A percentile compares a stretch with the other conserved stretches of the same genome.
phyloP scores from a whole-genome alignment of 2,113 vertebrate genomes.

The Pteruthius melanotis region DNA sequence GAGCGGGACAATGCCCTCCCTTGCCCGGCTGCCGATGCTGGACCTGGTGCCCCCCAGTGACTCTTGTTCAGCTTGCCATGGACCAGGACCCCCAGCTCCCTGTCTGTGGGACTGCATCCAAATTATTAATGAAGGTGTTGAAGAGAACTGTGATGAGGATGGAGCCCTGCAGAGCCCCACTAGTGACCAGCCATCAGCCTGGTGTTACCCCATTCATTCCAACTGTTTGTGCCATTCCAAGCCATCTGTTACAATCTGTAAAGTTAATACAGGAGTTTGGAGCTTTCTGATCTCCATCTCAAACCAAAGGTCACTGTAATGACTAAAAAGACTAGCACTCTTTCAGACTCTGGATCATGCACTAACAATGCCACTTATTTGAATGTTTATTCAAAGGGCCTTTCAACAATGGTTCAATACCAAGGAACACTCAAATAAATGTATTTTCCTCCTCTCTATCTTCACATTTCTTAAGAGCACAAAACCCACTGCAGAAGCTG shows the following conservation, averaged over 20 bases:
- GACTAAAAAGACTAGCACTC: neutral
- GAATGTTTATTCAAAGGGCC: neutral
- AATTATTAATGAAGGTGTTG: neutral
- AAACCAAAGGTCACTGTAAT: neutral
- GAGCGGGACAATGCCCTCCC: neutral
- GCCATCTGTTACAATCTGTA: neutral
- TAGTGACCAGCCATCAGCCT: rapidly evolving
- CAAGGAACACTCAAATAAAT: neutral
- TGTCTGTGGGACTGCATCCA: neutral
- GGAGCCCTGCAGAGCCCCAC: neutral
- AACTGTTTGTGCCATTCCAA: neutral
- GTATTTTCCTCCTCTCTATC: neutral
- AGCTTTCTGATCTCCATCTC: neutral
- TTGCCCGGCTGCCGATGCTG: neutral
- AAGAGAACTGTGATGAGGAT: neutral
- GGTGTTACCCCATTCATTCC: neutral
- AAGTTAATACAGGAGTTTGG: neutral
- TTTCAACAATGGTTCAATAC: neutral
- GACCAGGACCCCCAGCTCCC: neutral
- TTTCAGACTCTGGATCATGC: neutral
- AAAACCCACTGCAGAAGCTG: neutral
- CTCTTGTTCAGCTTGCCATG: neutral
- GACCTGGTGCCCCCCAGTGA: neutral
- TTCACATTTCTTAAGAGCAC: neutral
- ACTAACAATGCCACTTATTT: neutral